phyloP scores from a whole-genome alignment of 2,797 vertebrate species.

The Microcaecilia unicolor region DNA sequence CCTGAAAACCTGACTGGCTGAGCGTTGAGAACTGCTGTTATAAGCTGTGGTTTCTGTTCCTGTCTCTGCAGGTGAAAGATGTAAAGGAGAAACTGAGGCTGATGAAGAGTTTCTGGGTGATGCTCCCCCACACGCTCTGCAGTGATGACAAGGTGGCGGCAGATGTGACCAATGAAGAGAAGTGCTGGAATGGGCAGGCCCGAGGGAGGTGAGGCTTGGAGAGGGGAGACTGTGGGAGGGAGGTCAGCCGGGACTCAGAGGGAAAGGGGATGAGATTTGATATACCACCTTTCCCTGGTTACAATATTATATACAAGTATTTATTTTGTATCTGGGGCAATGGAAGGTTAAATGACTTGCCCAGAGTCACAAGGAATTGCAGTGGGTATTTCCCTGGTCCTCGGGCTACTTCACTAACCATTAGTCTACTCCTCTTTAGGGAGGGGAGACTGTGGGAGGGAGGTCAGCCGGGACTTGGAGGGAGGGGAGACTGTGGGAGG shows the following conservation, averaged over 20 bases:
- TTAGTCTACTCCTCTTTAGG: too few relatives aligned
- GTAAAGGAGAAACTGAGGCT: conserved; percentile 70
- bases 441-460: not conserved
- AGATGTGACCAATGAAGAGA: conserved; percentile 69
- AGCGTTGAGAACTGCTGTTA: too few relatives aligned
- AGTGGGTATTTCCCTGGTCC: too few relatives aligned
- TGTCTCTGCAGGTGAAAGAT: conserved; percentile 59
- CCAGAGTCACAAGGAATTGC: too few relatives aligned
- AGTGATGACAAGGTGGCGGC: conserved; percentile 68
- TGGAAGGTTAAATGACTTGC: too few relatives aligned
- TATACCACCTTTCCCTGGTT: too few relatives aligned
- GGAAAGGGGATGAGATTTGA: too few relatives aligned
- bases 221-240: not conserved
- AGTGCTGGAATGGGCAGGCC: conserved; percentile 80
- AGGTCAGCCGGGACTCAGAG: rapidly evolving
- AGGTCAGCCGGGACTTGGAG: rapidly evolving
- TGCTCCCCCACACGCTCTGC: conserved; percentile 75
- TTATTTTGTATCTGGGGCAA: too few relatives aligned
- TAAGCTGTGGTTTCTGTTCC: not conserved
- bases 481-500: rapidly evolving
- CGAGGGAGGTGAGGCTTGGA: conserved; percentile 62
- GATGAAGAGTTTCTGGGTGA: conserved; percentile 77
- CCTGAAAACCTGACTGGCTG: too few relatives aligned
- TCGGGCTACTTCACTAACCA: too few relatives aligned
- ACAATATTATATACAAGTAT: too few relatives aligned